Evolutionary conservation across 2,797 vertebrate species (phyloP).

Genomic region (Champsocephalus gunnari): DNA sequence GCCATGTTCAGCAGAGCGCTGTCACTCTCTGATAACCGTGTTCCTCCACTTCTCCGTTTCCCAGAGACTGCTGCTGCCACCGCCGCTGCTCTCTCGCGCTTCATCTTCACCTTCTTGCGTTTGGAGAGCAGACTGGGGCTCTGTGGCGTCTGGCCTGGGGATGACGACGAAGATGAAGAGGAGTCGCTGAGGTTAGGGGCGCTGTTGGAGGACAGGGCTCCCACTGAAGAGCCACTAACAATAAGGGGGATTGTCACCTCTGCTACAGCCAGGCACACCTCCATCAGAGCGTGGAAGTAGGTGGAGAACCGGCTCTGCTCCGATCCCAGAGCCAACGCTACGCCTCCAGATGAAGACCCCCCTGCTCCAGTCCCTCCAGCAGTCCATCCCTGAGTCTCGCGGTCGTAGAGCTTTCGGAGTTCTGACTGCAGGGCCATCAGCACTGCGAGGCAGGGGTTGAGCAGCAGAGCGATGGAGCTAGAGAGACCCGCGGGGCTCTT

Average conservation of each 20-base stretch:
- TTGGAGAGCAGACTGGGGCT: slow-evolving; percentile 97
- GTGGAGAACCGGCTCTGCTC: slow-evolving; percentile 97
- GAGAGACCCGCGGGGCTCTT: slow-evolving; percentile 90
- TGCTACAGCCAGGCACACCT: slow-evolving; percentile 95
- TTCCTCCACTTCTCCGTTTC: slow-evolving; percentile 85
- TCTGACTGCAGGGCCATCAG: slow-evolving; percentile 98
- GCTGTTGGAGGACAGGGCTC: slow-evolving; percentile 89
- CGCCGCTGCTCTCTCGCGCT: slow-evolving; percentile 90
- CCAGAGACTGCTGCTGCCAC: slow-evolving; percentile 86
- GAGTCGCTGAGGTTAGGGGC: slow-evolving; percentile 96
- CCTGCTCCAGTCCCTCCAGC: slow-evolving; percentile 80
- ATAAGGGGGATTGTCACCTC: slow-evolving; percentile 97
- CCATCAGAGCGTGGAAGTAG: slow-evolving; percentile 97
- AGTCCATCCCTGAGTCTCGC: slow-evolving; percentile 95
- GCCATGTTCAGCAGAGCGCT: slow-evolving; percentile 90
- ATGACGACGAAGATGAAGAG: slow-evolving; percentile 95
- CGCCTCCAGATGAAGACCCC: slow-evolving; percentile 82
- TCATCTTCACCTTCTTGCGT: slow-evolving; percentile 99
- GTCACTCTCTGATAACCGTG: slow-evolving; percentile 87
- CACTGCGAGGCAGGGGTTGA: slow-evolving; percentile 96
- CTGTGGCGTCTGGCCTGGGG: slow-evolving; percentile 96
- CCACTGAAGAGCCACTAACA: slow-evolving; percentile 88
- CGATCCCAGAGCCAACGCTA: slow-evolving; percentile 75
- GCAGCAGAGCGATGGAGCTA: slow-evolving; percentile 94
- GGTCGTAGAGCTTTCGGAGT: slow-evolving; percentile 94